Evolutionary conservation across 1,140 invertebrate genomes (phyloP), one percentile per base, ranked within the genome.

Genomic region (Macrobrachium nipponense): DNA sequence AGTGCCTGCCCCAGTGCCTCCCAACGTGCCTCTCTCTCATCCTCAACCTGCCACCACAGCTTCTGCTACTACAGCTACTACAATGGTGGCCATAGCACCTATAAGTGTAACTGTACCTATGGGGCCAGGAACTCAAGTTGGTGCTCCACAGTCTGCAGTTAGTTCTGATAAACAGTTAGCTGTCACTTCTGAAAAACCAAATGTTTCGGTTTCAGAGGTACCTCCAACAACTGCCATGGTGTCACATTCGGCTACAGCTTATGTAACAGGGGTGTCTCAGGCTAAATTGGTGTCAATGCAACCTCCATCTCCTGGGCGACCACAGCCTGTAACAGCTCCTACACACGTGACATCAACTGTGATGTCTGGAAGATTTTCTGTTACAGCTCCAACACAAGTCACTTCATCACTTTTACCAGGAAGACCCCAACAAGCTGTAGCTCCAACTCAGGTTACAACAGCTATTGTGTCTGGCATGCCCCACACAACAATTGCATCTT

Each of bases 1-100:
- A 84, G 88, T 87, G 86, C 84, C 78, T 80, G 83, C 77, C 84
- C 84, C 84, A 86, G 84, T 87, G 81, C 83, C 79, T 88, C 85
- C 76, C 77, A 59, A 61, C 75, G 87, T 87, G 86, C 80, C 84
- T 87, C 78, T 78, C 59, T 82, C 80, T 86, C 73, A 79, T 62
- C 81, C 82, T 84, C 81, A 89, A 85, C 77, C 75, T 73, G 59
- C 82, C 84, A 75, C 77, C 76, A 51, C 51, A 51, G 51, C 51
- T 51, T 51, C 51, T 51, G 51, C 51, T 51, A 51, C 51, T 51
- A 51, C 51, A 51, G 51, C 81, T 64, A 83, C 82, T 27, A 66
- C 80, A 62, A 76, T 60, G 43, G 87, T 86, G 80, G 70, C 77
- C 73, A 86, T 64, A 61, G 82, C 79, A 70, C 72, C 85, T 18